These are phyloP conservation scores for Novumbra hubbsi DNA, from an alignment of 2,797 vertebrate genomes.

Conservation along the genomic window DNA sequence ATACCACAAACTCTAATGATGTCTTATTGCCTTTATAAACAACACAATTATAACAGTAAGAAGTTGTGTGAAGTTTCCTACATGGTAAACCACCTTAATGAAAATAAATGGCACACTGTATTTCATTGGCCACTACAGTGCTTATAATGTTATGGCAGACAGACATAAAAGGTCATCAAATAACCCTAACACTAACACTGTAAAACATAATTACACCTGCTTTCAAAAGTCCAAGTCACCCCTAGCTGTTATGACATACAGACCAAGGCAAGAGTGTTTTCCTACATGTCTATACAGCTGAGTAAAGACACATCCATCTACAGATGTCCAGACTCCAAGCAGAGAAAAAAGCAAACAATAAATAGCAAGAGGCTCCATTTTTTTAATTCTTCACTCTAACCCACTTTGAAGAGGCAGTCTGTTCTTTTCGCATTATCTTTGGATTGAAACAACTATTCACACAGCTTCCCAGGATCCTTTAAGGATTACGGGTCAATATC, in stretches of 20 bases:
- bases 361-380: neutral
- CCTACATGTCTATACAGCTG: neutral
- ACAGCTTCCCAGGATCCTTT: no score
- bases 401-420: neutral
- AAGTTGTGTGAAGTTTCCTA: neutral
- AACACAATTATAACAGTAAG: neutral
- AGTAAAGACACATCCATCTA: neutral
- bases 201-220: neutral
- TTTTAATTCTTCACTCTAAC: neutral
- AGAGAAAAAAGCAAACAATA: neutral
- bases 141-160: neutral
- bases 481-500: no score
- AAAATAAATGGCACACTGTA: neutral
- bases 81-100: neutral
- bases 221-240: neutral
- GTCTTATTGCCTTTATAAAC: neutral
- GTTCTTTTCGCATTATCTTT: no score
- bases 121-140: neutral
- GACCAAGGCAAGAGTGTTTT: neutral
- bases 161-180: neutral
- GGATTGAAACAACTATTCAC: no score
- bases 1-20: neutral
- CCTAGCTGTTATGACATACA: neutral
- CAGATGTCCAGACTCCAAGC: neutral
- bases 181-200: no score